Conservation (phyloP, 2,113 vertebrate genomes). For the Tapirus terrestris region DNA sequence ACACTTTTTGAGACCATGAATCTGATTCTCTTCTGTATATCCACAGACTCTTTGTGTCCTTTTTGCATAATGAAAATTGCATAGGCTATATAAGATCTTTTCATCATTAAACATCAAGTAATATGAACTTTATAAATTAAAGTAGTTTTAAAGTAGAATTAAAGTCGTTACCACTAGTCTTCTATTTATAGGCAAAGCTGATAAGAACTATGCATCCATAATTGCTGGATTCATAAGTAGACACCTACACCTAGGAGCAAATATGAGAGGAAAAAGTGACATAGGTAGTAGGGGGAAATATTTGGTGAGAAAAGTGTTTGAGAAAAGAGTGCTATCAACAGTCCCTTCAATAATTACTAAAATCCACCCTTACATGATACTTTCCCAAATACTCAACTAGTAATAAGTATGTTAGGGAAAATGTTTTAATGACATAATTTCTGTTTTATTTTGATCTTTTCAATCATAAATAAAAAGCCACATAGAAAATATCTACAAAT, state of each 20-base stretch:
- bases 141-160: not conserved
- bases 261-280: not conserved
- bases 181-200: not conserved
- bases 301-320: not conserved
- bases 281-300: not conserved
- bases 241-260: not conserved
- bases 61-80: not conserved
- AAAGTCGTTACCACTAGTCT: not conserved
- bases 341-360: not conserved
- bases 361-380: not conserved
- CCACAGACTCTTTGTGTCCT: not conserved
- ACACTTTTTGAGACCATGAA: not conserved
- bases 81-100: not conserved
- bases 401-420: not conserved
- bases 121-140: not conserved
- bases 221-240: not conserved
- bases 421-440: not conserved
- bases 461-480: not conserved
- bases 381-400: not conserved
- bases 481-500: not conserved
- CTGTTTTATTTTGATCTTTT: not conserved
- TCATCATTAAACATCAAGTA: not conserved
- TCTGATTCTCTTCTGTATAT: not conserved
- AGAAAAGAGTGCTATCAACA: not conserved
- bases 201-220: not conserved